These are phyloP conservation scores for Harpagus bidentatus DNA, from an alignment of 2,113 vertebrate genomes.

Conservation along the genomic window DNA sequence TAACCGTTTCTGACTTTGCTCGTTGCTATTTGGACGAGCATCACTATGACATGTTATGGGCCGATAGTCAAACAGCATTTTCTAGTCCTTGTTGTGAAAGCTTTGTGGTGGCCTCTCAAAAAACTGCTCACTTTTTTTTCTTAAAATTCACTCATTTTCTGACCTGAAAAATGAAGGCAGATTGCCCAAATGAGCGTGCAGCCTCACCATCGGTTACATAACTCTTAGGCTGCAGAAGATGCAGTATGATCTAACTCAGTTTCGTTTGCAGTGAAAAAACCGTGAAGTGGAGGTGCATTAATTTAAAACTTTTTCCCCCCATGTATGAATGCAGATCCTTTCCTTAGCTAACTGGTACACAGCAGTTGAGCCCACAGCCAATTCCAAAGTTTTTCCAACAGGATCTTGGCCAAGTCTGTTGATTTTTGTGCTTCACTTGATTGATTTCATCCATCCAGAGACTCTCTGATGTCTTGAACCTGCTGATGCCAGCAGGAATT, in stretches of 20 bases:
- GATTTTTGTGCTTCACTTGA: not conserved
- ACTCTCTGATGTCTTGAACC: not conserved
- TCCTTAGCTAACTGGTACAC: not conserved
- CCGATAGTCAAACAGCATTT: not conserved
- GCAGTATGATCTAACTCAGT: too few species aligned
- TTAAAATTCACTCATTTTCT: not conserved
- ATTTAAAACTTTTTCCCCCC: not conserved
- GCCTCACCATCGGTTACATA: accelerated
- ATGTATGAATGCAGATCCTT: not conserved
- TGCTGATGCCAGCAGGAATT: not conserved
- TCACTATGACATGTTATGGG: too few species aligned
- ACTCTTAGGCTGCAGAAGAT: not conserved
- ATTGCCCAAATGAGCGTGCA: not conserved
- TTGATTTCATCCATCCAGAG: not conserved
- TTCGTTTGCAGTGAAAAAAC: not conserved
- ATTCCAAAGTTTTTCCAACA: not conserved
- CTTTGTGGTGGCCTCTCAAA: not conserved
- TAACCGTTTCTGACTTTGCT: not conserved
- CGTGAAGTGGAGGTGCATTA: not conserved
- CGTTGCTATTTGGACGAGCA: not conserved
- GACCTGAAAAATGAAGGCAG: not conserved
- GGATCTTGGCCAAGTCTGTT: not conserved
- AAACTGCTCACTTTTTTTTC: not conserved
- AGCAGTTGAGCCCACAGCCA: not conserved
- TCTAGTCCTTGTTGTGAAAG: not conserved